Percentiles rank a stretch among this genome's conserved stretches.
Conservation (phyloP, 2,797 vertebrate genomes). For the Sorex maritimensis region DNA sequence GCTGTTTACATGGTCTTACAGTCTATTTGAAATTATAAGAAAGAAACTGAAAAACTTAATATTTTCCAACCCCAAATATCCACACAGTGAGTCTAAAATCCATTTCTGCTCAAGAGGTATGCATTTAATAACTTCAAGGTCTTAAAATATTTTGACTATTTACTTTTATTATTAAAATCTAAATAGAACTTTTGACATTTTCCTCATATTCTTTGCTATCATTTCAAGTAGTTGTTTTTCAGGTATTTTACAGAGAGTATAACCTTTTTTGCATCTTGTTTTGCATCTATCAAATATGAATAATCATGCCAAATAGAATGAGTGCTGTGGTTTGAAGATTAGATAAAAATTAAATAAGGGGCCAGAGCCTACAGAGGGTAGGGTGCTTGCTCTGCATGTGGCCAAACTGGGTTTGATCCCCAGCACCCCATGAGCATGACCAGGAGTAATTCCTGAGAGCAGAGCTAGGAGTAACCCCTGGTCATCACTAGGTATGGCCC, state of each 20-base stretch:
- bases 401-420: too few relatives aligned
- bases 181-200: neutral
- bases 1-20: conserved; percentile 56
- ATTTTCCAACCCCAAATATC: neutral
- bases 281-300: neutral
- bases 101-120: conserved; percentile 51
- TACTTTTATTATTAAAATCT: conserved; percentile 47
- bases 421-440: too few relatives aligned
- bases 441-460: too few relatives aligned
- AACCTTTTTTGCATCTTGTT: conserved; percentile 23
- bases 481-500: too few relatives aligned
- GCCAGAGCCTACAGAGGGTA: too few relatives aligned
- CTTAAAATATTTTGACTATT: conserved; percentile 39
- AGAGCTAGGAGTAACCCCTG: too few relatives aligned
- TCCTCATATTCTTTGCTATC: neutral
- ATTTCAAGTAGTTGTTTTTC: conserved; percentile 48
- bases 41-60: conserved; percentile 58
- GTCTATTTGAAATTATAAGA: conserved; percentile 35
- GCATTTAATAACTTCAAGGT: conserved; percentile 6
- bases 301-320: neutral
- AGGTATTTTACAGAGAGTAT: neutral
- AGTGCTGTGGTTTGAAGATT: too few relatives aligned
- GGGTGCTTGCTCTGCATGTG: too few relatives aligned
- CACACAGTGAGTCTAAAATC: neutral
- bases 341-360: too few relatives aligned